Evolutionary conservation across 2,888 invertebrate genomes (phyloP).

Genomic region (Ectemnius lituratus): DNA sequence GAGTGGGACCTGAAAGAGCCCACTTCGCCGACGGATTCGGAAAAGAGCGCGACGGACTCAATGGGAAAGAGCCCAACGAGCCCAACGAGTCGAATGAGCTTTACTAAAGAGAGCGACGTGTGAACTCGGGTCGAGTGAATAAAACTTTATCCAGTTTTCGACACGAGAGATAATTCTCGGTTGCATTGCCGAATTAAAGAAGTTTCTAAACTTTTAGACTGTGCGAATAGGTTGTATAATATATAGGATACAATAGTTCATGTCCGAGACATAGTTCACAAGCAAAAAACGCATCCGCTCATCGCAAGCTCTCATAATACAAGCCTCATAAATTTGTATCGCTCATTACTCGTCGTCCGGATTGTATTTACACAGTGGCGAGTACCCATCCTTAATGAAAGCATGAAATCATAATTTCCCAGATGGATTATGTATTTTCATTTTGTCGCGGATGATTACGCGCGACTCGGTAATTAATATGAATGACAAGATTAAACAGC

Average conservation of each 20-base stretch:
- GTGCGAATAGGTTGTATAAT: no score
- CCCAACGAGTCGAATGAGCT: no score
- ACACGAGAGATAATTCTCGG: no score
- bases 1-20: constrained; percentile 86
- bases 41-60: constrained; percentile 58
- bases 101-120: constrained; percentile 73
- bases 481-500: constrained; percentile 4
- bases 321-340: not conserved
- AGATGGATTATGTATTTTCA: constrained; percentile 1
- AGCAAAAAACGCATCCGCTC: not conserved
- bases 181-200: no score
- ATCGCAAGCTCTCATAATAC: not conserved
- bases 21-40: constrained; percentile 60
- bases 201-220: no score
- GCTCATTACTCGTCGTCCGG: not conserved
- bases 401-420: not conserved
- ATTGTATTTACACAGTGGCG: not conserved
- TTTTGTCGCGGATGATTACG: constrained; percentile 2
- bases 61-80: constrained; percentile 50
- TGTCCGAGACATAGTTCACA: not conserved
- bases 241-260: no score
- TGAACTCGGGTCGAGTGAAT: constrained; percentile 27
- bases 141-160: no score
- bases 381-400: not conserved
- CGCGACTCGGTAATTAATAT: not conserved